Evolutionary conservation across 2,113 vertebrate genomes (phyloP), one percentile per base, ranked within the genome.

Genomic region (Xyrauchen texanus): DNA sequence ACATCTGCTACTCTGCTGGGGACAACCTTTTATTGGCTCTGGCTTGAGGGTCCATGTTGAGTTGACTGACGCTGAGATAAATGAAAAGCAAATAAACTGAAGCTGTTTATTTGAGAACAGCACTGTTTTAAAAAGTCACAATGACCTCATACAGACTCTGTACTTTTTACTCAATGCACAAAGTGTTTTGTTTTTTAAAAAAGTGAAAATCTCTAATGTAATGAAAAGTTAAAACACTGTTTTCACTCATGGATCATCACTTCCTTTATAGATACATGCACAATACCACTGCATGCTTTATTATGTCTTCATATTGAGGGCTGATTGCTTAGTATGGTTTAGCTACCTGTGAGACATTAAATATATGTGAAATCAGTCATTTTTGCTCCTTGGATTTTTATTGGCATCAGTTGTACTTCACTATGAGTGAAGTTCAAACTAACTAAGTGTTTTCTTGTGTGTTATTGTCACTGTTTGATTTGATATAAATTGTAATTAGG

Each of bases 1-100:
- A 78, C 83, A 84, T 79, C 83, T 84, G 83, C 57, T 75, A 52
- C 76, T 74, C 82, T 13, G 60, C 74, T 42, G 68, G 82, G 75
- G 70, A 65, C 79, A n/a, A n/a, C 58, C 16, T 65, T 73, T 63
- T 8, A 8, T 63, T 77, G 78, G 62, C 82, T 57, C 46, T 68
- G 77, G 47, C 15, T 63, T 75, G 12, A 47, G 65, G 63, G 49
- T 12, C 44, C 69, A 78, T 64, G 51, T 76, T 34, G 21, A 34
- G 21, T 34, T 34, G 21, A 34, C 21, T 34, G 21, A 34, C 21
- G 21, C 21, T 21, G 16, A 81, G 80, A 78, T 7, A 16, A 79
- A 52, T 34, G 46, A 72, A 55, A 76, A 79, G 66, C 77, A 78
- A 81, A 81, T 75, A 81, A 79, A 79, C 79, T n/a, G 16, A 45